Conservation (phyloP, 2,797 vertebrate genomes). For the Karalla daura region DNA sequence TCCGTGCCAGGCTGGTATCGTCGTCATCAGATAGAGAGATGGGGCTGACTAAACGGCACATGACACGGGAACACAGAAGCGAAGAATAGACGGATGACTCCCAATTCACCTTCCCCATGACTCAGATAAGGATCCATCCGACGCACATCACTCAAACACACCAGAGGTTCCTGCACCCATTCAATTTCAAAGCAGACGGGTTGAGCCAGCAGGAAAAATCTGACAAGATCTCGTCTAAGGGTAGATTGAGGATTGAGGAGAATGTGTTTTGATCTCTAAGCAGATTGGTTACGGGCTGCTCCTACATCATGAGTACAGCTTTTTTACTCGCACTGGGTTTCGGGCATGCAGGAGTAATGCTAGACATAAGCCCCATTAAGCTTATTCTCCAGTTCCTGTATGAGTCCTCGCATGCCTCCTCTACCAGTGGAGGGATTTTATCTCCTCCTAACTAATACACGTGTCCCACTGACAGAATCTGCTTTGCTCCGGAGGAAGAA, state of each 20-base stretch:
- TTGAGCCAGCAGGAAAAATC: conserved; percentile 42
- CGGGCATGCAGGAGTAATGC: conserved; percentile 32
- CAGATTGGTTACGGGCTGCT: conserved; percentile 36
- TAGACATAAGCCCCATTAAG: conserved; percentile 54
- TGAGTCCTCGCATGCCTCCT: conserved; percentile 14
- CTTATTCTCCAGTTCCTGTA: conserved; percentile 41
- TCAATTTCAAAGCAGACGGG: conserved; percentile 68
- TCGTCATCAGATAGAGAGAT: conserved; percentile 67
- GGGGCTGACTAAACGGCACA: conserved; percentile 52
- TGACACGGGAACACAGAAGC: conserved; percentile 30
- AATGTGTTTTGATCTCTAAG: conserved; percentile 31
- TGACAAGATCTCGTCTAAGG: conserved; percentile 23
- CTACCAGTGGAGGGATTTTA: conserved; percentile 46
- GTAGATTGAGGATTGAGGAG: conserved; percentile 18
- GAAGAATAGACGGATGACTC: conserved; percentile 61
- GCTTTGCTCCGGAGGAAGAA: conserved; percentile 1
- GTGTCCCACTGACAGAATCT: conserved; percentile 16
- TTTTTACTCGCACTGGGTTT: conserved; percentile 18
- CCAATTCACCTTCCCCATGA: conserved; percentile 61
- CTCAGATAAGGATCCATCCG: conserved; percentile 74
- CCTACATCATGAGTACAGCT: not conserved
- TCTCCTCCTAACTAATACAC: conserved; percentile 28
- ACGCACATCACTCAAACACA: conserved; percentile 67
- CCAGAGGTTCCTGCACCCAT: conserved; percentile 38
- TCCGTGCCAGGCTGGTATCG: conserved; percentile 42